These are phyloP conservation scores for Xestia xanthographa DNA, from an alignment of 2,888 invertebrate genomes.

Conservation along the genomic window DNA sequence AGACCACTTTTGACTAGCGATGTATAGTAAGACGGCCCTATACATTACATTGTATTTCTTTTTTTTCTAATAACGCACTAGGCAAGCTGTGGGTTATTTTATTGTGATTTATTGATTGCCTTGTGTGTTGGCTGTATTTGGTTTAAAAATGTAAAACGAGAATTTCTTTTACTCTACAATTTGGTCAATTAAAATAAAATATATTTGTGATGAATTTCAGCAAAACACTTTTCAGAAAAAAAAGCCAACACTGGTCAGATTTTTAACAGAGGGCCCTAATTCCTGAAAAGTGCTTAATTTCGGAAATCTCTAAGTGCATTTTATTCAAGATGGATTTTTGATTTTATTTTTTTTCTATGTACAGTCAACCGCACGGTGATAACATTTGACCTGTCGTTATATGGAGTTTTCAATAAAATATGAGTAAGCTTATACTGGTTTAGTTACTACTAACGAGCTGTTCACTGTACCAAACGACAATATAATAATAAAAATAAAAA, in stretches of 20 bases:
- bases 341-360: not conserved
- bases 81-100: slow-evolving; percentile 3
- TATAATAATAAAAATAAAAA: no score
- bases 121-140: slow-evolving; percentile 14
- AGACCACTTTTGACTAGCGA: not conserved
- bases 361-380: not conserved
- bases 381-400: not conserved
- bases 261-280: not conserved
- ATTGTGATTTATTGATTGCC: not conserved
- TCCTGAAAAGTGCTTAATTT: not conserved
- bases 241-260: not conserved
- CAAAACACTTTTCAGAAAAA: not conserved
- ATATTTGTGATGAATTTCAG: not conserved
- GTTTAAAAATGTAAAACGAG: slow-evolving; percentile 8
- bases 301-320: not conserved
- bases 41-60: not conserved
- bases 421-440: not conserved
- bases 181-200: not conserved
- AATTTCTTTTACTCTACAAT: slow-evolving; percentile 6
- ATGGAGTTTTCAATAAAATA: not conserved
- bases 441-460: not conserved
- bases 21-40: slow-evolving; percentile 18
- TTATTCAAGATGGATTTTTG: not conserved
- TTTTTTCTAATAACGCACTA: slow-evolving; percentile 22
- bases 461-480: not conserved